A percentile compares a stretch with the other conserved stretches of the same genome.
These are phyloP conservation scores for Argynnis bischoffii DNA, from an alignment of 2,888 invertebrate species.

Conservation along the genomic window DNA sequence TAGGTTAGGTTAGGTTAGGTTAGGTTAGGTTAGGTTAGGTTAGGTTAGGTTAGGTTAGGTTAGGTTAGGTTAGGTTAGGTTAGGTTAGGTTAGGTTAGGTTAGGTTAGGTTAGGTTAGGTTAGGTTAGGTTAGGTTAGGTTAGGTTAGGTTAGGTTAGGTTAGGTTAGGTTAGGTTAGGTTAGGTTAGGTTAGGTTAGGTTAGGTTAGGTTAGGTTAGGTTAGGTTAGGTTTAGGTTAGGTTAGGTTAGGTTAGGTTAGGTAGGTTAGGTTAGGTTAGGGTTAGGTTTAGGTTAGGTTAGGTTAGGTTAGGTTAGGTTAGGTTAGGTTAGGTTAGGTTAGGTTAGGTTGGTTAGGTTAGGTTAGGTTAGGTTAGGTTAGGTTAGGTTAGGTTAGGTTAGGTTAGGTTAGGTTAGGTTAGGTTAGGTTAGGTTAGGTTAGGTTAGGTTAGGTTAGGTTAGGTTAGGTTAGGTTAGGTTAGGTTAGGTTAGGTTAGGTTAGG, in stretches of 20 bases:
- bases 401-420: conserved; percentile 37
- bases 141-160: too few relatives aligned
- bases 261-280: conserved; percentile 36
- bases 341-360: conserved; percentile 38
- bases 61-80: too few relatives aligned
- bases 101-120: too few relatives aligned
- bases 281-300: conserved; percentile 38
- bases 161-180: too few relatives aligned
- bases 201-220: conserved; percentile 33
- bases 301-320: conserved; percentile 41
- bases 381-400: conserved; percentile 33
- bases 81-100: too few relatives aligned
- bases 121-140: too few relatives aligned
- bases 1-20: too few relatives aligned
- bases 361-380: conserved; percentile 37
- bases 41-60: too few relatives aligned
- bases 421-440: conserved; percentile 27
- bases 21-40: too few relatives aligned
- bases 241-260: conserved; percentile 30
- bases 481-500: conserved; percentile 36
- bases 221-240: conserved; percentile 24
- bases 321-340: conserved; percentile 40
- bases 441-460: conserved; percentile 35
- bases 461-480: conserved; percentile 38
- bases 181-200: conserved; percentile 2